Conservation (phyloP, 1,140 invertebrate species). For the Zaprionus camerounensis region DNA sequence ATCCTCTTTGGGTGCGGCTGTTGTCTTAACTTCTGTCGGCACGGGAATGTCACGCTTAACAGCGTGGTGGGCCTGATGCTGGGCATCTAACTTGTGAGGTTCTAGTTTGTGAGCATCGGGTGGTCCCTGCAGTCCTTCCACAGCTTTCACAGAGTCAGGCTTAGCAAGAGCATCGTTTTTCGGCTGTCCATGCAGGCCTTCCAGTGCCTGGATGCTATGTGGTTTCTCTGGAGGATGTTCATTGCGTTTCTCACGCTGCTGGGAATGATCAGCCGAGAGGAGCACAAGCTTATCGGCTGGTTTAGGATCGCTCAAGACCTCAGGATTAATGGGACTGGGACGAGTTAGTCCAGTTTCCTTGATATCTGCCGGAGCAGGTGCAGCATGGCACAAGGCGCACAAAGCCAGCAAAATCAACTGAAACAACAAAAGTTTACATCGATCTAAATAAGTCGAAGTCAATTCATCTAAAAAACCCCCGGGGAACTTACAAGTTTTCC, state of each 20-base stretch:
- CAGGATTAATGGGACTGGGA: constrained; percentile 60
- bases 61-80: neutral
- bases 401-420: constrained; percentile 61
- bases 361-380: constrained; percentile 33
- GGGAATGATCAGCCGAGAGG: neutral
- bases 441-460: constrained; percentile 8
- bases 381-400: constrained; percentile 43
- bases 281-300: constrained; percentile 43
- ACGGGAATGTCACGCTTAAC: constrained; percentile 66
- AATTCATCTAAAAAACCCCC: neutral
- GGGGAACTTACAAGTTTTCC: constrained; percentile 56
- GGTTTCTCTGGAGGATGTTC: constrained; percentile 32
- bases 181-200: constrained; percentile 14
- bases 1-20: constrained; percentile 18
- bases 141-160: constrained; percentile 22
- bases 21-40: constrained; percentile 56
- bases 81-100: too few relatives aligned
- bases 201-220: constrained; percentile 3
- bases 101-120: too few relatives aligned
- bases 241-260: constrained; percentile 52
- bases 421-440: neutral
- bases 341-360: constrained; percentile 29
- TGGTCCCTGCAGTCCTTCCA: constrained; percentile 2
- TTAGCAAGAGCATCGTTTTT: constrained; percentile 25
- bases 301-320: constrained; percentile 55